Conservation (phyloP, 23 tunicate species). For the Trididemnum clinides region DNA sequence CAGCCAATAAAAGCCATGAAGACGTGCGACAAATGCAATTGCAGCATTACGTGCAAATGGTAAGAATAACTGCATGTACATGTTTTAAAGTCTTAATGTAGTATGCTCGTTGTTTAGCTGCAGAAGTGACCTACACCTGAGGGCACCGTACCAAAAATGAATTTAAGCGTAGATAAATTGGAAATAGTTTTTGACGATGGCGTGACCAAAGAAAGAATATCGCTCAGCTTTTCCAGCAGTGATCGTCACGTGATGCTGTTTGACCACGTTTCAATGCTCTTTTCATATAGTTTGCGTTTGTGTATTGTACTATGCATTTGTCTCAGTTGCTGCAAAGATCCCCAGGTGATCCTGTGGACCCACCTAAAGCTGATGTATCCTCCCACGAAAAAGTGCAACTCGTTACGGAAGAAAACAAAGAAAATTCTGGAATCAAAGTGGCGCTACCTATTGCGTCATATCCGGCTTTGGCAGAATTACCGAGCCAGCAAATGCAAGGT, state of each 20-base stretch:
- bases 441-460: conserved; percentile 2
- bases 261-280: no score
- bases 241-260: no score
- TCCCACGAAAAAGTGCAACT: neutral
- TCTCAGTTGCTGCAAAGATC: conserved; percentile 68
- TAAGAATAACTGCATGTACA: no score
- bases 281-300: no score
- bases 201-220: no score
- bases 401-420: conserved; percentile 35
- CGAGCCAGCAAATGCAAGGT: conserved; percentile 50
- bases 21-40: conserved; percentile 36
- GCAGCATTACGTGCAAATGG: conserved; percentile 86
- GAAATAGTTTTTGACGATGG: no score
- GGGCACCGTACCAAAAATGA: no score
- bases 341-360: conserved; percentile 70
- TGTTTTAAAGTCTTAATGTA: no score
- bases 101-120: no score
- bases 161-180: no score
- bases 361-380: neutral
- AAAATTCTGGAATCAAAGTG: neutral
- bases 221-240: no score
- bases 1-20: conserved; percentile 20
- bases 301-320: neutral
- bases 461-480: conserved; percentile 8
- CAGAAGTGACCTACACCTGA: no score